Conservation (phyloP, 2,888 invertebrate species). For the Noctua fimbriata region DNA sequence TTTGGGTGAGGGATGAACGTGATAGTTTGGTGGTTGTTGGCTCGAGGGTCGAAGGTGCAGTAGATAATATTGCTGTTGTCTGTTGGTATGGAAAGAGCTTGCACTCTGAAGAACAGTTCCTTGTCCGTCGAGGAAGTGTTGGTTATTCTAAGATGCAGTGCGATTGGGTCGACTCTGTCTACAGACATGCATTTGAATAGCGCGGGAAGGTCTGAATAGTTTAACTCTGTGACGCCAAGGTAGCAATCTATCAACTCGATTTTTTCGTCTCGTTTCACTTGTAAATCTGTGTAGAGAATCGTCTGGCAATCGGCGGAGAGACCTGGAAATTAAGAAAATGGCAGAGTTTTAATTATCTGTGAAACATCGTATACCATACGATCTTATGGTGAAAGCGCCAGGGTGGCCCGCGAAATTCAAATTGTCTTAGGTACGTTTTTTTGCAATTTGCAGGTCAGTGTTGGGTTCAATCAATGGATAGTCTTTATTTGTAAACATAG, state of each 20-base stretch:
- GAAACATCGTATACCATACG: too few species aligned
- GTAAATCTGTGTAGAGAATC: constrained; percentile 91
- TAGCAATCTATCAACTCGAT: constrained; percentile 82
- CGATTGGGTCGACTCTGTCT: constrained; percentile 78
- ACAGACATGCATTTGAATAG: constrained; percentile 89
- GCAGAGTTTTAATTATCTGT: neutral
- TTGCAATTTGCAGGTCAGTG: too few species aligned
- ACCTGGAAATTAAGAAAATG: constrained; percentile 88
- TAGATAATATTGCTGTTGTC: constrained; percentile 86
- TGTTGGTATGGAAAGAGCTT: constrained; percentile 89
- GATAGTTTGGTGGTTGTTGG: constrained; percentile 80
- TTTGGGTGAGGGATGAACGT: constrained; percentile 90
- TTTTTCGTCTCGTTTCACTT: constrained; percentile 87
- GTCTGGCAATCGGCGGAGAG: constrained; percentile 92
- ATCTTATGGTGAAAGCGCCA: too few species aligned
- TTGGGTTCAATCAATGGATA: too few species aligned
- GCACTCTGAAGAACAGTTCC: constrained; percentile 84
- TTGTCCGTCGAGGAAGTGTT: constrained; percentile 75
- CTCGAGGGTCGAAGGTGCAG: constrained; percentile 86
- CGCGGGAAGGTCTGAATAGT: constrained; percentile 76
- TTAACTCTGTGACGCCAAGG: constrained; percentile 72
- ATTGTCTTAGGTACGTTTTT: too few species aligned
- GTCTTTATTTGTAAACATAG: too few species aligned
- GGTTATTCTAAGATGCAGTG: constrained; percentile 82
- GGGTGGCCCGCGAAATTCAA: too few species aligned